Conservation (phyloP, 2,888 invertebrate species). For the Scaeva pyrastri region DNA sequence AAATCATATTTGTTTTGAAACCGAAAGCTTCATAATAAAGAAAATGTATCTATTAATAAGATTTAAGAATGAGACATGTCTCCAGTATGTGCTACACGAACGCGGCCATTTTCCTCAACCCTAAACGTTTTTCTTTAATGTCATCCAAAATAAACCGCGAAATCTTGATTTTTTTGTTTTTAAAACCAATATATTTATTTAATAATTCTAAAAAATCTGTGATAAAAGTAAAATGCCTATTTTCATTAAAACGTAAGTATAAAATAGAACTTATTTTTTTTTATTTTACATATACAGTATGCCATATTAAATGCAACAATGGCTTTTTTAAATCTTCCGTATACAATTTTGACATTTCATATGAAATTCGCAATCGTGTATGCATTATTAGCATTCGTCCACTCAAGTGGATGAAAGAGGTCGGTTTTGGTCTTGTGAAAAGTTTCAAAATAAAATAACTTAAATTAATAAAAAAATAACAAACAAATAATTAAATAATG, state of each 20-base stretch:
- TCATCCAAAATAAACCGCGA: too few species aligned
- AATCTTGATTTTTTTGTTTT: not conserved
- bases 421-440: not conserved
- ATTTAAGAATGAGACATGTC: too few species aligned
- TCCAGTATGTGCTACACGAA: too few species aligned
- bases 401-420: not conserved
- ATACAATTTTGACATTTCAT: not conserved
- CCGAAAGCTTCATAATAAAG: too few species aligned
- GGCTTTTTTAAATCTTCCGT: not conserved
- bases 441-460: not conserved
- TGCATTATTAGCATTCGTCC: not conserved
- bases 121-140: too few species aligned
- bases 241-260: slow-evolving; percentile 61
- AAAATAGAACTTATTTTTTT: not conserved
- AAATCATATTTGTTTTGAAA: too few species aligned
- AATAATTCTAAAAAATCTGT: not conserved
- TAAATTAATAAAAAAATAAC: not conserved
- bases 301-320: not conserved
- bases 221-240: slow-evolving; percentile 50
- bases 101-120: too few species aligned
- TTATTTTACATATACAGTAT: not conserved
- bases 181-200: not conserved
- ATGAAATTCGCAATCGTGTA: not conserved
- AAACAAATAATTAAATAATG: slow-evolving; percentile 76
- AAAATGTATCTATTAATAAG: too few species aligned